A percentile compares a stretch with the other conserved stretches of the same genome.
Conservation (phyloP, 1,140 invertebrate species). For the Macrosteles quadrilineatus region DNA sequence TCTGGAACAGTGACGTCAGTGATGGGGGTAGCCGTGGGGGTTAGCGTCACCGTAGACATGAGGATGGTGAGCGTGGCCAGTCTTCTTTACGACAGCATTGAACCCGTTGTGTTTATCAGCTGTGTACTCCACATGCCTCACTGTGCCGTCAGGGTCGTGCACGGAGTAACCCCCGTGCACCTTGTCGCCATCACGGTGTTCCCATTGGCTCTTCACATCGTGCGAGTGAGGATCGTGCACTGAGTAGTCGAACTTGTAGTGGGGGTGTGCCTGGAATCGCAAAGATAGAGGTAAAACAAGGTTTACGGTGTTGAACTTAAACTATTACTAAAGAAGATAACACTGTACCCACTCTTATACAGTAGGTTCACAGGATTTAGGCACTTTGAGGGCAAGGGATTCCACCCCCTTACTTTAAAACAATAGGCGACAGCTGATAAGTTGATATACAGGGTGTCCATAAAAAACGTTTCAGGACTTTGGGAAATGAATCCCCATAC, state of each 20-base stretch:
- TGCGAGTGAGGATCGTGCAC: slow-evolving; percentile 57
- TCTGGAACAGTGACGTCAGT: too few species aligned
- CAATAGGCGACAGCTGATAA: too few species aligned
- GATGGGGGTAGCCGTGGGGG: slow-evolving; percentile 5
- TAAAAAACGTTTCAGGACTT: too few species aligned
- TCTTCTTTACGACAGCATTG: slow-evolving; percentile 14
- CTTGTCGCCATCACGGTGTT: slow-evolving; percentile 53
- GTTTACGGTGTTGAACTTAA: too few species aligned
- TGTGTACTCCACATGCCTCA: slow-evolving; percentile 30
- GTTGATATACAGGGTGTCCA: too few species aligned
- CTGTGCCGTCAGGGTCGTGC: slow-evolving; percentile 52
- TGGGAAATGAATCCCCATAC: too few species aligned
- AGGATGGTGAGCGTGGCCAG: slow-evolving; percentile 31
- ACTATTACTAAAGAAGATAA: too few species aligned
- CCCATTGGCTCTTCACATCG: slow-evolving; percentile 57
- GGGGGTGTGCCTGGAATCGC: slow-evolving; percentile 40
- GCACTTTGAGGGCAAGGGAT: too few species aligned
- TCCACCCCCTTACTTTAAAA: too few species aligned
- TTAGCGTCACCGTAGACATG: slow-evolving; percentile 29
- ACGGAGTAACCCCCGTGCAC: slow-evolving; percentile 57
- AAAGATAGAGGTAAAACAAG: too few species aligned
- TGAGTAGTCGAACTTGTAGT: slow-evolving; percentile 57
- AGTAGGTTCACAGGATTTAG: too few species aligned
- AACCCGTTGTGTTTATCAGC: slow-evolving; percentile 16
- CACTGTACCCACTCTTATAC: too few species aligned